These are phyloP conservation scores for Diadema setosum DNA, from an alignment of 35 echinoderm and acorn worm genomes.

Conservation along the genomic window DNA sequence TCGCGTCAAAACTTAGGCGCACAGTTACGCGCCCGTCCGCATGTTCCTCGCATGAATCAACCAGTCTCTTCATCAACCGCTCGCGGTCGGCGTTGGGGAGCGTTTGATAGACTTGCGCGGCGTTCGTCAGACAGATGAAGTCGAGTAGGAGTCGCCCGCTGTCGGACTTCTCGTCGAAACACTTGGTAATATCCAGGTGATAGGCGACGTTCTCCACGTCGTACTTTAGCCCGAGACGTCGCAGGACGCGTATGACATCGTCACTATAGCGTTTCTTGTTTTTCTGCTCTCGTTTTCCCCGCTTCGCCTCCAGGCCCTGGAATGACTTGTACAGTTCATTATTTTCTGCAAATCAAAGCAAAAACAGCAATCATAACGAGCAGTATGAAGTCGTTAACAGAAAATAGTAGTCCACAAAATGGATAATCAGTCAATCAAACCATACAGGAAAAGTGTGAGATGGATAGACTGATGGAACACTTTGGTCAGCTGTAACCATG, in stretches of 20 bases:
- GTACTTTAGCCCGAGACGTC: constrained; percentile 45
- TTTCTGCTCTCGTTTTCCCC: constrained; percentile 25
- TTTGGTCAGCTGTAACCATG: too few species aligned
- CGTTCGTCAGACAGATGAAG: constrained; percentile 93
- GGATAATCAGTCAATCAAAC: too few species aligned
- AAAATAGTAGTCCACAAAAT: too few species aligned
- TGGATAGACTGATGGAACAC: too few species aligned
- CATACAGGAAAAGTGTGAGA: too few species aligned
- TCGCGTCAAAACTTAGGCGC: constrained; percentile 72
- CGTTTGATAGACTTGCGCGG: constrained; percentile 66
- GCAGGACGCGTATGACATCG: constrained; percentile 67
- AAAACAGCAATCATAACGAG: too few species aligned
- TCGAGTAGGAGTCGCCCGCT: constrained; percentile 68
- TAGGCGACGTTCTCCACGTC: constrained; percentile 69
- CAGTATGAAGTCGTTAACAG: too few species aligned
- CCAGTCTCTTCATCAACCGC: constrained; percentile 53
- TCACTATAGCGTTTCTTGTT: constrained; percentile 85
- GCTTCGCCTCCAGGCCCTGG: constrained; percentile 52
- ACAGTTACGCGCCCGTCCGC: constrained; percentile 40
- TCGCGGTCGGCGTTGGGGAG: constrained; percentile 51
- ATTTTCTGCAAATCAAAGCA: constrained; percentile 49
- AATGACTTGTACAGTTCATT: constrained; percentile 77
- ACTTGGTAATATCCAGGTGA: constrained; percentile 69
- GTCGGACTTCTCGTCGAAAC: constrained; percentile 53
- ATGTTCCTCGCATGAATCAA: constrained; percentile 34